These are phyloP conservation scores for Brachionus manjavacas DNA, from an alignment of 1,140 invertebrate genomes.

Conservation along the genomic window DNA sequence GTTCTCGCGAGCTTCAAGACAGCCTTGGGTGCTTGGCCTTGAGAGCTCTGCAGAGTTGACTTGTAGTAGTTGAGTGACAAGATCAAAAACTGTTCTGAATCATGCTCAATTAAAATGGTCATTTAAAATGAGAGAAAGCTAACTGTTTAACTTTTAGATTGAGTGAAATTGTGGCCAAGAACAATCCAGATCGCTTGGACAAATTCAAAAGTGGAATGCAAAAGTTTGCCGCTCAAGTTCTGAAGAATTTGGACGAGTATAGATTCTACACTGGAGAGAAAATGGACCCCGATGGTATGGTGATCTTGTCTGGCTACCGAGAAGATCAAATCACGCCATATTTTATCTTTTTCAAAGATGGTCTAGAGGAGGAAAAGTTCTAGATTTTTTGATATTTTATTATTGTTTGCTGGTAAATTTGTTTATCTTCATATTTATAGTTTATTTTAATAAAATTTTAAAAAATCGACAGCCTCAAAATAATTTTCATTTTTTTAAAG, in stretches of 20 bases:
- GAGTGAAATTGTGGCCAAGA: slow-evolving; percentile 29
- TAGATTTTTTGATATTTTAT: slow-evolving; percentile 33
- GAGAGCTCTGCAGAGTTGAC: not conserved
- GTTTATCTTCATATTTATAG: not conserved
- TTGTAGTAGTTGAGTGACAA: slow-evolving; percentile 16
- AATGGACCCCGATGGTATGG: slow-evolving; percentile 45
- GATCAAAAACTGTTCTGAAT: slow-evolving; percentile 34
- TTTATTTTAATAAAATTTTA: slow-evolving; percentile 3
- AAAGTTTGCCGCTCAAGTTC: slow-evolving; percentile 27
- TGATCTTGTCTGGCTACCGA: slow-evolving; percentile 41
- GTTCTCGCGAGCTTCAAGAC: slow-evolving; percentile 10
- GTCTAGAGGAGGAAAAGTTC: slow-evolving; percentile 44
- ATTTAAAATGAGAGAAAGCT: not conserved
- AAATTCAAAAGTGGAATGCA: slow-evolving; percentile 41
- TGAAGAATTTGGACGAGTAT: slow-evolving; percentile 44
- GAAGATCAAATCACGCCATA: slow-evolving; percentile 44
- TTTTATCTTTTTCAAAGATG: slow-evolving; percentile 45
- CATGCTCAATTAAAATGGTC: not conserved
- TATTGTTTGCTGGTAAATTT: slow-evolving; percentile 10
- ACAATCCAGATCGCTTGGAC: slow-evolving; percentile 11
- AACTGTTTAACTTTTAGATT: slow-evolving; percentile 5
- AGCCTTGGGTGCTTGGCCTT: not conserved
- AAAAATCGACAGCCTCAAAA: not conserved
- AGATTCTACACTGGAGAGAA: slow-evolving; percentile 42
- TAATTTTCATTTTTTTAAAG: not conserved